phyloP scores from a whole-genome alignment of 2,797 vertebrate genomes.

The Pempheris klunzingeri region DNA sequence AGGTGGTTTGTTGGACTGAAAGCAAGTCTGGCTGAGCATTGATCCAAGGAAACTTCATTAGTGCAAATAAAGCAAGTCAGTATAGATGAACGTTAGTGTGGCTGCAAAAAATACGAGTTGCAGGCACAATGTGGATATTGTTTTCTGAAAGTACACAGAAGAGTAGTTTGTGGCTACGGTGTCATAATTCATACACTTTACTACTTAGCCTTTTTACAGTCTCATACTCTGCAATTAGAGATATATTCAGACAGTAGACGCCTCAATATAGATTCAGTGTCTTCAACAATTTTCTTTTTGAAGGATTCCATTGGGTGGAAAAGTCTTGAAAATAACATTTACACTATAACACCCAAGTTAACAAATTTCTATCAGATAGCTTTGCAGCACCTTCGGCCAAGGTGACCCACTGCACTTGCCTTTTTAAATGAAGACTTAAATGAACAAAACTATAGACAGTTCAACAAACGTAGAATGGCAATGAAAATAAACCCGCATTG shows the following conservation, averaged over 20 bases:
- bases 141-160: neutral
- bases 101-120: neutral
- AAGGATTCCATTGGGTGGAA: too few relatives aligned
- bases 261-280: too few relatives aligned
- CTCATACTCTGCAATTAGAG: neutral
- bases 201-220: neutral
- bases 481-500: constrained; percentile 44
- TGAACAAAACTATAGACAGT: constrained; percentile 22
- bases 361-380: constrained; percentile 15
- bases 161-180: neutral
- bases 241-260: neutral
- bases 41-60: neutral
- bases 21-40: neutral
- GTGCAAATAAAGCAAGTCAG: neutral
- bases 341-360: too few relatives aligned
- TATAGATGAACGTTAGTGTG: neutral
- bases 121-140: neutral
- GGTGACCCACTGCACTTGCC: constrained; percentile 31
- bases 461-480: constrained; percentile 10
- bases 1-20: neutral
- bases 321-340: constrained; percentile 10
- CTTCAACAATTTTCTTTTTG: neutral
- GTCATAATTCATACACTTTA: neutral
- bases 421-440: constrained; percentile 36
- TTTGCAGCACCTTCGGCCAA: constrained; percentile 22